Conservation (phyloP, 2,888 invertebrate species). For the Aradus depressus region DNA sequence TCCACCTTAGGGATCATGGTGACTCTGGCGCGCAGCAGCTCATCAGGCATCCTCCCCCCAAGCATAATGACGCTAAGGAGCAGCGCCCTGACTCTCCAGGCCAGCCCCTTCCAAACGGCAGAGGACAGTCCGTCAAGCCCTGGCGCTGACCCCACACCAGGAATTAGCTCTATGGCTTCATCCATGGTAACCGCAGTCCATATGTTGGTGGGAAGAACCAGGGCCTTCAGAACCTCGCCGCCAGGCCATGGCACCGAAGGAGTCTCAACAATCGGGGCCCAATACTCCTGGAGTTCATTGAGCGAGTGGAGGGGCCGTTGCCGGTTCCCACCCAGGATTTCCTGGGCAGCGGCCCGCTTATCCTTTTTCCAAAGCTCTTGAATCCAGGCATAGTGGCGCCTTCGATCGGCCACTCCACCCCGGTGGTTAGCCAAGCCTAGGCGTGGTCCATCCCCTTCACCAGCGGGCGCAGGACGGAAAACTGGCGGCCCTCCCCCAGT, state of each 20-base stretch:
- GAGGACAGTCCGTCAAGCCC: background rate
- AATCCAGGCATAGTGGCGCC: background rate
- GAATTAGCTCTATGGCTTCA: background rate
- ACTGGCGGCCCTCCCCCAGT: too few relatives aligned
- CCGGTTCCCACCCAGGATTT: background rate
- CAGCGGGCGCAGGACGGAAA: too few relatives aligned
- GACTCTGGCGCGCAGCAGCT: slow-evolving; percentile 5
- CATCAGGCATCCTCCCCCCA: slow-evolving; percentile 3
- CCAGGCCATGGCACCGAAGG: background rate
- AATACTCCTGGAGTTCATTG: background rate
- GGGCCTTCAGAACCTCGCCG: background rate
- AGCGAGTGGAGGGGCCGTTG: background rate
- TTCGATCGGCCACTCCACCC: too few relatives aligned
- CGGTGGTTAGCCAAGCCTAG: too few relatives aligned
- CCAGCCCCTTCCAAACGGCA: background rate
- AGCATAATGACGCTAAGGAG: slow-evolving; percentile 15
- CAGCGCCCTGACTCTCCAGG: background rate
- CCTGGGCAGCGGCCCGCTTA: background rate
- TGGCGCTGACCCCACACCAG: background rate
- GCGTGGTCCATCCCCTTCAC: too few relatives aligned
- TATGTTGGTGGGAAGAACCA: background rate
- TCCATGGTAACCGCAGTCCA: background rate
- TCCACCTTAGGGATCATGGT: slow-evolving; percentile 17
- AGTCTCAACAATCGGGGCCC: background rate
- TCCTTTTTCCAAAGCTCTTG: slow-evolving; percentile 4